Conservation (phyloP, 2,888 invertebrate species). For the Tigriopus californicus region DNA sequence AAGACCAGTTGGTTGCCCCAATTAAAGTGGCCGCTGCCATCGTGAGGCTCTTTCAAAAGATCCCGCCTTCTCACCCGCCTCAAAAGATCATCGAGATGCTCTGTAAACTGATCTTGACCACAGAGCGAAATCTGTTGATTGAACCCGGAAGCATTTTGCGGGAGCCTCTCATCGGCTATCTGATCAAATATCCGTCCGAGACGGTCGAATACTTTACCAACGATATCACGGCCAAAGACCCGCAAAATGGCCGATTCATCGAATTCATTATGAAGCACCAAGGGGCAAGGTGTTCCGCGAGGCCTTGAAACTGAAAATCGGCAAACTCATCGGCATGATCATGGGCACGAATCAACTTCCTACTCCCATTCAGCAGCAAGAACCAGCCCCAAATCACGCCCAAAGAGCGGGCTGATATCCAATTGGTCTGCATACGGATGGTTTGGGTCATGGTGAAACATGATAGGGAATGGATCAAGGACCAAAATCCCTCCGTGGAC, state of each 20-base stretch:
- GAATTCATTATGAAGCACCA: conserved; percentile 62
- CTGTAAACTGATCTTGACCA: conserved; percentile 60
- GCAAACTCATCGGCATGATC: conserved; percentile 22
- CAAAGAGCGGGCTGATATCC: conserved; percentile 40
- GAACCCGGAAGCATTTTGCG: conserved; percentile 73
- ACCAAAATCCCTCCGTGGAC: conserved; percentile 55
- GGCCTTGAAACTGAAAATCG: conserved; percentile 30
- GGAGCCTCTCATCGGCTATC: conserved; percentile 67
- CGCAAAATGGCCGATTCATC: conserved; percentile 66
- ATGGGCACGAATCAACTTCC: conserved; percentile 6
- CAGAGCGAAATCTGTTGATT: conserved; percentile 67
- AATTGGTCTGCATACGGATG: conserved; percentile 65
- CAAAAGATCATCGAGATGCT: conserved; percentile 69
- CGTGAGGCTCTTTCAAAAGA: conserved; percentile 75
- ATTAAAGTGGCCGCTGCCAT: conserved; percentile 69
- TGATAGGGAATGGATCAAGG: conserved; percentile 59
- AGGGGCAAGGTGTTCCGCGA: conserved; percentile 35
- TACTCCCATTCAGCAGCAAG: not conserved
- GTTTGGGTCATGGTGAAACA: conserved; percentile 61
- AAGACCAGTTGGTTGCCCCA: conserved; percentile 31
- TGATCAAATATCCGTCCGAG: conserved; percentile 54
- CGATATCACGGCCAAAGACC: conserved; percentile 33
- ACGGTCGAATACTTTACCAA: conserved; percentile 10
- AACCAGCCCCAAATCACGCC: conserved; percentile 18
- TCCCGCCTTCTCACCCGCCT: conserved; percentile 81